Conservation (phyloP, 2,797 vertebrate species). For the Arvicola amphibius region DNA sequence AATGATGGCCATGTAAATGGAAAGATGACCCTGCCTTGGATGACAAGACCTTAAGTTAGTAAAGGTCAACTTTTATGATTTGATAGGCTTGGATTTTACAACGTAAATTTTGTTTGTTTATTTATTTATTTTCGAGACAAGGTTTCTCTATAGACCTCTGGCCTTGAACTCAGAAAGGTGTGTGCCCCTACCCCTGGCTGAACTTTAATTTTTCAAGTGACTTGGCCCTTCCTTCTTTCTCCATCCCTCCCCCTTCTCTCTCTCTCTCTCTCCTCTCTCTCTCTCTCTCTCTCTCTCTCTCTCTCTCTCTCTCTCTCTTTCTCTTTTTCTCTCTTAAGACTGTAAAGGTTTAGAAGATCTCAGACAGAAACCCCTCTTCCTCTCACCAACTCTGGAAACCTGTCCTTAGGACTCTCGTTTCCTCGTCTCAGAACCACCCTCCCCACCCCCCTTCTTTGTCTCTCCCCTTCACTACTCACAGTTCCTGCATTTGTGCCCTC, state of each 20-base stretch:
- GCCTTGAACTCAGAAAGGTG: background rate
- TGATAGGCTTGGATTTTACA: background rate
- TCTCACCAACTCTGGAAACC: slow-evolving; percentile 30
- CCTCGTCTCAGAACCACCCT: background rate
- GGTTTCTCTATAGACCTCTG: background rate
- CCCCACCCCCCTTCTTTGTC: background rate
- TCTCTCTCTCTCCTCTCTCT: too few species aligned
- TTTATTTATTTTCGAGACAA: background rate
- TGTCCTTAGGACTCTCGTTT: background rate
- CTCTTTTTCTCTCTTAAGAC: too few species aligned
- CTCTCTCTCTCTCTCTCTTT: background rate
- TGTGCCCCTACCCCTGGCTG: background rate
- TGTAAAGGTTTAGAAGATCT: background rate
- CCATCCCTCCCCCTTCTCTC: background rate
- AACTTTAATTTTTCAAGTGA: background rate
- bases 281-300: too few species aligned
- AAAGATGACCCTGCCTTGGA: background rate
- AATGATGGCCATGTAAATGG: background rate
- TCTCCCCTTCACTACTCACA: background rate
- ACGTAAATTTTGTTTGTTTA: background rate
- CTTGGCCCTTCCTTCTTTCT: background rate
- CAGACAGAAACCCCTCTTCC: background rate
- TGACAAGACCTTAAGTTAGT: background rate
- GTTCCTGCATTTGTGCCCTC: slow-evolving; percentile 4
- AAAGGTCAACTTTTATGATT: background rate